phyloP scores from a whole-genome alignment of 2,888 invertebrate genomes.

The Tachina fera region DNA sequence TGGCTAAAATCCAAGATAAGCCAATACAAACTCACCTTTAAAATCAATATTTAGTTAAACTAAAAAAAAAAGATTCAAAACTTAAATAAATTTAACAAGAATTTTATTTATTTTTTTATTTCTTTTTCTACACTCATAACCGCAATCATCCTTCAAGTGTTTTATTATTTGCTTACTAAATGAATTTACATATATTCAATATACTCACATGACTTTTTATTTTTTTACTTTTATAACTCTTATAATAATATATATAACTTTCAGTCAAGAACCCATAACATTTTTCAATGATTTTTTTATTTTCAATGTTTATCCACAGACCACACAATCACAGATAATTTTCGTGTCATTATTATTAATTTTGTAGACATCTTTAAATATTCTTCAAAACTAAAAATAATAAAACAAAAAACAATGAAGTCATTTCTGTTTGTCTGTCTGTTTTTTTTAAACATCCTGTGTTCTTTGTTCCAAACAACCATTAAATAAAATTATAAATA shows the following conservation, averaged over 20 bases:
- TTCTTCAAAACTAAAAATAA: background rate
- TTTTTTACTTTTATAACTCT: slow-evolving; percentile 26
- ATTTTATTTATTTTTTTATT: background rate
- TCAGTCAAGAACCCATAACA: background rate
- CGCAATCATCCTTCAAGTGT: slow-evolving; percentile 38
- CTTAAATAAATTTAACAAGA: slow-evolving; percentile 1
- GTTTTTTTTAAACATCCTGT: slow-evolving; percentile 55
- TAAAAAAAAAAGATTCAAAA: background rate
- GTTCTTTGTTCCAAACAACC: slow-evolving; percentile 49
- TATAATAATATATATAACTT: too few relatives aligned
- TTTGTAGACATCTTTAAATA: slow-evolving; percentile 32
- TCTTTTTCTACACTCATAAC: background rate
- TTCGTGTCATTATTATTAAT: slow-evolving; percentile 44
- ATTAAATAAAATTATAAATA: slow-evolving; percentile 36
- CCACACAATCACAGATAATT: slow-evolving; percentile 19
- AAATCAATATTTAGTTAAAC: slow-evolving; percentile 25
- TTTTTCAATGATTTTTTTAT: background rate
- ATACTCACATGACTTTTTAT: background rate
- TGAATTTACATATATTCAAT: slow-evolving; percentile 25
- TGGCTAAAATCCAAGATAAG: slow-evolving; percentile 22
- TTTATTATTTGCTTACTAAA: slow-evolving; percentile 33
- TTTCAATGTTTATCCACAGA: slow-evolving; percentile 11
- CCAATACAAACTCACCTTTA: background rate
- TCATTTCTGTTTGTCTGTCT: slow-evolving; percentile 2
- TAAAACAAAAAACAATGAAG: slow-evolving; percentile 12